These are phyloP conservation scores for Drosophila tanythrix DNA, from an alignment of 2,888 invertebrate genomes.

Conservation along the genomic window DNA sequence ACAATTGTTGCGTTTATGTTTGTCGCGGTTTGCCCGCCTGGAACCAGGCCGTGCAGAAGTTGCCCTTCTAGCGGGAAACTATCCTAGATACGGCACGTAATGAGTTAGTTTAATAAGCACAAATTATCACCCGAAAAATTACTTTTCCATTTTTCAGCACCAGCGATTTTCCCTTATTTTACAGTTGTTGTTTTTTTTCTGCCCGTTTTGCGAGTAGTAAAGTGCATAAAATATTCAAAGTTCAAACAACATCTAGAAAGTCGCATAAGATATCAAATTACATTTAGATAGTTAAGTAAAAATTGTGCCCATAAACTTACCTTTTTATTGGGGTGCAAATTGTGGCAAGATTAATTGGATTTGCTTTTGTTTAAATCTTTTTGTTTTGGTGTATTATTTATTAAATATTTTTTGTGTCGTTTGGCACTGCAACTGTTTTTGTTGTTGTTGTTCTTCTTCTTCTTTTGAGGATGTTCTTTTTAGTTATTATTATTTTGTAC, in stretches of 20 bases:
- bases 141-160: neutral
- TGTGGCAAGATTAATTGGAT: constrained; percentile 37
- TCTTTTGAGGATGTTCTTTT: constrained; percentile 4
- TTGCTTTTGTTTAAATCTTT: constrained; percentile 1
- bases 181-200: neutral
- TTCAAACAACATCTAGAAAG: constrained; percentile 46
- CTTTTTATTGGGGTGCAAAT: constrained; percentile 37
- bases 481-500: constrained; percentile 48
- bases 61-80: constrained; percentile 48
- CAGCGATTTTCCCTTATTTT: neutral
- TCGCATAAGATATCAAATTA: constrained; percentile 23
- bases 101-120: neutral
- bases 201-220: constrained; percentile 22
- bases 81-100: neutral
- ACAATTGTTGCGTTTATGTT: constrained; percentile 80
- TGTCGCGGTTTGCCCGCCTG: constrained; percentile 81
- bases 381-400: constrained; percentile 1
- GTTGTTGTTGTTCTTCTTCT: neutral
- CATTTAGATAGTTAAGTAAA: constrained; percentile 16
- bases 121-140: neutral
- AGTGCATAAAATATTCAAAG: constrained; percentile 32
- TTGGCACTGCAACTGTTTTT: constrained; percentile 37
- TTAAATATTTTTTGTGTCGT: constrained; percentile 25
- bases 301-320: constrained; percentile 44
- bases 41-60: constrained; percentile 73